These are phyloP conservation scores for Pluvialis apricaria DNA, from an alignment of 2,113 vertebrate species.

Conservation along the genomic window DNA sequence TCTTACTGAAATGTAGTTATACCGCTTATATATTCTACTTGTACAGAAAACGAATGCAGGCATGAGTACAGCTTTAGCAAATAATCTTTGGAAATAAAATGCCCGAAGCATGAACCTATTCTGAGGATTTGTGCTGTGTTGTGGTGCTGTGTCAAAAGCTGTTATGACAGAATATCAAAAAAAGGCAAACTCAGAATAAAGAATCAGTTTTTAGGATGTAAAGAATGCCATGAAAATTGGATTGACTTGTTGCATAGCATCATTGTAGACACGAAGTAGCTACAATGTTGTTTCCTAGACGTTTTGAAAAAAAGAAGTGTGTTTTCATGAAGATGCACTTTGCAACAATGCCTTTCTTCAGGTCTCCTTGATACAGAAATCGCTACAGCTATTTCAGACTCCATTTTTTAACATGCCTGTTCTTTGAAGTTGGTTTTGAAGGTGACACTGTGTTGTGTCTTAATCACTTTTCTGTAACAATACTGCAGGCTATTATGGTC, in stretches of 20 bases:
- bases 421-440: neutral
- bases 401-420: neutral
- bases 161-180: neutral
- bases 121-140: constrained; percentile 25
- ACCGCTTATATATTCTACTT: neutral
- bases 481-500: neutral
- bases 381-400: neutral
- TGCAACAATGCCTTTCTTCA: neutral
- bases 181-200: neutral
- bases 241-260: neutral
- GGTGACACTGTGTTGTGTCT: neutral
- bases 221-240: neutral
- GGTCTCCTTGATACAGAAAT: neutral
- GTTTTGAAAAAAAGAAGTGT: neutral
- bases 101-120: constrained; percentile 29
- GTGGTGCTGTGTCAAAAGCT: neutral
- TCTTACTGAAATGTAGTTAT: constrained; percentile 8
- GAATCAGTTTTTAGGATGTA: neutral
- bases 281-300: neutral
- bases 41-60: constrained; percentile 12
- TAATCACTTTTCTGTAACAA: neutral
- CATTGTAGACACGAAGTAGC: neutral
- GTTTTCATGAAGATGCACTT: neutral
- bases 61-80: neutral
- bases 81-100: constrained; percentile 46